phyloP scores from a whole-genome alignment of 2,888 invertebrate species.

The Hydrotaea diabolus region DNA sequence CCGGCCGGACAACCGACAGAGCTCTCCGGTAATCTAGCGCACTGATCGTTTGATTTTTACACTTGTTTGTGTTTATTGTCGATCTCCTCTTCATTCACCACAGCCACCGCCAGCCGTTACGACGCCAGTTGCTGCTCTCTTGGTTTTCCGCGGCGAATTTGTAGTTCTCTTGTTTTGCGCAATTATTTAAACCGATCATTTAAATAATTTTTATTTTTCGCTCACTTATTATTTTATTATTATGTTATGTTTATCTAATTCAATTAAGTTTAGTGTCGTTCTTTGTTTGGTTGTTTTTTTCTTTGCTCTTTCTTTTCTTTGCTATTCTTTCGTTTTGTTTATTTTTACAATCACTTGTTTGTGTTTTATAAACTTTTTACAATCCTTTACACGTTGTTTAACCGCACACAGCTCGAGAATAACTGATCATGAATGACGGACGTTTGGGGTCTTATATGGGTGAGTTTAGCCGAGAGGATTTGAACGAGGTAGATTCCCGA shows the following conservation, averaged over 20 bases:
- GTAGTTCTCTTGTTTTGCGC: neutral
- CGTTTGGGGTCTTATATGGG: neutral
- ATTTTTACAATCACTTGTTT: too few relatives aligned
- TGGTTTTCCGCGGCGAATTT: neutral
- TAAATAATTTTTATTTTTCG: neutral
- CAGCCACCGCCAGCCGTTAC: constrained; percentile 14
- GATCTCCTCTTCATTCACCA: too few relatives aligned
- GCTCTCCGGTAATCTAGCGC: neutral
- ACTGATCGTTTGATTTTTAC: neutral
- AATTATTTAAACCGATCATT: neutral
- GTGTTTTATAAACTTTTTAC: neutral
- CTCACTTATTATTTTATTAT: constrained; percentile 19
- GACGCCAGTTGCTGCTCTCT: neutral
- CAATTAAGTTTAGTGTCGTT: constrained; percentile 13
- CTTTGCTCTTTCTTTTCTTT: too few relatives aligned
- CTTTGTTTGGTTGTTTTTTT: neutral
- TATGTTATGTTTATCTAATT: constrained; percentile 23
- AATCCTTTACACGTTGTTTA: constrained; percentile 16
- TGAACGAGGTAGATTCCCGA: too few relatives aligned
- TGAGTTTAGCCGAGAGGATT: too few relatives aligned
- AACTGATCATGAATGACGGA: neutral
- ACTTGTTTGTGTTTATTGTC: too few relatives aligned
- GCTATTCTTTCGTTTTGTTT: neutral
- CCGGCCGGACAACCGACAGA: too few relatives aligned
- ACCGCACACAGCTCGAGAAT: neutral